A percentile compares a stretch with the other conserved stretches of the same genome.
These are phyloP conservation scores for Drosophila aldrichi DNA, from an alignment of 2,888 invertebrate genomes.

Conservation along the genomic window DNA sequence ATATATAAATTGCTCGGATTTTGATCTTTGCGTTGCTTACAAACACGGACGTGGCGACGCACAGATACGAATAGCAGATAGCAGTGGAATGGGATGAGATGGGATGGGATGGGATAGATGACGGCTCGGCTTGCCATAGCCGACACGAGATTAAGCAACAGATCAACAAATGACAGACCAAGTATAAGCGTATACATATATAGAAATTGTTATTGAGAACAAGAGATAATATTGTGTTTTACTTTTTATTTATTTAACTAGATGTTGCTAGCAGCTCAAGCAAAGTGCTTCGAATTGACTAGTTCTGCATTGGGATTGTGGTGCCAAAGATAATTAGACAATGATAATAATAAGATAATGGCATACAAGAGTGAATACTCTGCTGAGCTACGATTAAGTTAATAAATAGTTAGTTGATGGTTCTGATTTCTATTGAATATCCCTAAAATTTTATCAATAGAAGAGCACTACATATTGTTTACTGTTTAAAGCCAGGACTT, in stretches of 20 bases:
- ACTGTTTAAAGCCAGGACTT: too few relatives aligned
- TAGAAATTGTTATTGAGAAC: constrained; percentile 82
- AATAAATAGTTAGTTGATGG: not conserved
- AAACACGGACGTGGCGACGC: constrained; percentile 64
- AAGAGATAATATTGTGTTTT: constrained; percentile 83
- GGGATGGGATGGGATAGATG: constrained; percentile 37
- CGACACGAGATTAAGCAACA: constrained; percentile 71
- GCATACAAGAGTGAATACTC: not conserved
- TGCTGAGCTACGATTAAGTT: not conserved
- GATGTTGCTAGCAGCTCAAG: constrained; percentile 79
- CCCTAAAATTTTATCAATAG: too few relatives aligned
- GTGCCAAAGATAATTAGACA: not conserved
- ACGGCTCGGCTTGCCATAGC: constrained; percentile 24
- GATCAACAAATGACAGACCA: constrained; percentile 38
- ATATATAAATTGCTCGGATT: constrained; percentile 54
- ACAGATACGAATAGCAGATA: constrained; percentile 66
- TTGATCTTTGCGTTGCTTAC: constrained; percentile 70
- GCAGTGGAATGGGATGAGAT: constrained; percentile 33
- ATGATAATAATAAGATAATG: not conserved
- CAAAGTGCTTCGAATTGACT: constrained; percentile 31
- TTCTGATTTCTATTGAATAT: too few relatives aligned
- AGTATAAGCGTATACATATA: constrained; percentile 35
- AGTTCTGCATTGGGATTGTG: not conserved
- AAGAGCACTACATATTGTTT: too few relatives aligned
- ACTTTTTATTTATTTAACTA: constrained; percentile 79